phyloP scores from a whole-genome alignment of 2,888 invertebrate species.

The Apamea sordens region DNA sequence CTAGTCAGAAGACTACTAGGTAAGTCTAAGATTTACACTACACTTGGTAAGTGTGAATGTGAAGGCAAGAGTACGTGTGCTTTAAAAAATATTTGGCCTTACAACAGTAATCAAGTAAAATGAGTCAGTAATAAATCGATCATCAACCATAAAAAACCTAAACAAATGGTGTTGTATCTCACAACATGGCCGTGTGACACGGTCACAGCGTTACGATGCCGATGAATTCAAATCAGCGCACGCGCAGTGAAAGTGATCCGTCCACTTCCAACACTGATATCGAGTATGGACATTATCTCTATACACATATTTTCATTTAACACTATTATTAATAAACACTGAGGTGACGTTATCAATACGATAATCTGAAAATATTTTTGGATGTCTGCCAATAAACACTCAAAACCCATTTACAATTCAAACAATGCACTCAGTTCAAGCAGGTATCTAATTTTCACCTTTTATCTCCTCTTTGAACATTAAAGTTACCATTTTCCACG shows the following conservation, averaged over 20 bases:
- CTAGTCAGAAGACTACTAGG: not conserved
- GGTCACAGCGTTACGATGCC: conserved; percentile 41
- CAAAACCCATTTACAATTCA: conserved; percentile 21
- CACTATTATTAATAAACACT: conserved; percentile 39
- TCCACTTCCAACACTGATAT: conserved; percentile 48
- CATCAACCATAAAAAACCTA: conserved; percentile 1
- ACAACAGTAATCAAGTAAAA: not conserved
- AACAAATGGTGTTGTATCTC: conserved; percentile 40
- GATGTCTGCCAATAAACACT: conserved; percentile 48
- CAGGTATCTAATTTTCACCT: conserved; percentile 19
- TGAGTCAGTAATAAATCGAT: not conserved
- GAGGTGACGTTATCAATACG: conserved; percentile 47
- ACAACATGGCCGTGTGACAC: conserved; percentile 47
- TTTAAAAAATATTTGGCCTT: not conserved
- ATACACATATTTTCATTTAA: conserved; percentile 19
- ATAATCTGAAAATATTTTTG: conserved; percentile 52
- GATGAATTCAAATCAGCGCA: conserved; percentile 66
- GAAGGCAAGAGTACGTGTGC: not conserved
- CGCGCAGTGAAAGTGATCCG: conserved; percentile 75
- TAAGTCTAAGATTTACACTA: not conserved
- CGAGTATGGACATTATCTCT: conserved; percentile 49
- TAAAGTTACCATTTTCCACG: conserved; percentile 29
- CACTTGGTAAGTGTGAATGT: not conserved
- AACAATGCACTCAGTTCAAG: conserved; percentile 25
- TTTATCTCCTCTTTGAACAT: conserved; percentile 14